Evolutionary conservation across 2,888 invertebrate genomes (phyloP).

Genomic region (Hylaea fasciaria): DNA sequence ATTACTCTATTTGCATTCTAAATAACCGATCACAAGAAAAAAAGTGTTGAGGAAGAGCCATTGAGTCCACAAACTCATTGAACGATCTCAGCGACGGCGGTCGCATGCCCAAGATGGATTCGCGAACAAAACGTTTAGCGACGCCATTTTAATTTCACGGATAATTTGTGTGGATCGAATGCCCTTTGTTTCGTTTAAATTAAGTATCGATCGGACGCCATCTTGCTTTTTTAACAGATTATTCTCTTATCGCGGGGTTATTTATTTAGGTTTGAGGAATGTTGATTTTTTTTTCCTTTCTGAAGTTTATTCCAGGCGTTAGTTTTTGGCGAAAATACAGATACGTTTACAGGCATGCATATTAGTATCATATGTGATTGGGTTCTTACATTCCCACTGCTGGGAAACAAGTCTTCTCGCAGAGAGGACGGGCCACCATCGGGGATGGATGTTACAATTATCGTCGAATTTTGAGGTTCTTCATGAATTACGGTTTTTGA

Average conservation of each 20-base stretch:
- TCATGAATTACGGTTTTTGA: no score
- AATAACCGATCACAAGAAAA: background rate
- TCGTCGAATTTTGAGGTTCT: no score
- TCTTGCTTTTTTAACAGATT: conserved; percentile 33
- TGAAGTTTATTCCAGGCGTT: background rate
- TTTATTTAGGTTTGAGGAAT: background rate
- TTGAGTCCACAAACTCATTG: conserved; percentile 15
- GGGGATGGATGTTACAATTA: no score
- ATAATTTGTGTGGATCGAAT: conserved; percentile 62
- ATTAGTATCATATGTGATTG: no score
- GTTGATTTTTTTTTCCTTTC: background rate
- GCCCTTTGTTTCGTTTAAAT: conserved; percentile 59
- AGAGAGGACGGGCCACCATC: no score
- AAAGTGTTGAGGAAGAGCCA: background rate
- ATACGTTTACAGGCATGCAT: no score
- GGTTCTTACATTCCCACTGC: no score
- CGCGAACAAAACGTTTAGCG: conserved; percentile 45
- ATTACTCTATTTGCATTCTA: no score
- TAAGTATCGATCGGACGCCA: conserved; percentile 47
- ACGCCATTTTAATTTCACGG: conserved; percentile 64
- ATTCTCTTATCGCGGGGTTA: background rate
- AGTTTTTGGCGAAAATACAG: no score
- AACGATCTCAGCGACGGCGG: conserved; percentile 7
- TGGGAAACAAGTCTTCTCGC: no score
- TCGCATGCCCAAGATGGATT: conserved; percentile 27